Conservation (phyloP, 2,888 invertebrate species). For the Alloplasta piceator region DNA sequence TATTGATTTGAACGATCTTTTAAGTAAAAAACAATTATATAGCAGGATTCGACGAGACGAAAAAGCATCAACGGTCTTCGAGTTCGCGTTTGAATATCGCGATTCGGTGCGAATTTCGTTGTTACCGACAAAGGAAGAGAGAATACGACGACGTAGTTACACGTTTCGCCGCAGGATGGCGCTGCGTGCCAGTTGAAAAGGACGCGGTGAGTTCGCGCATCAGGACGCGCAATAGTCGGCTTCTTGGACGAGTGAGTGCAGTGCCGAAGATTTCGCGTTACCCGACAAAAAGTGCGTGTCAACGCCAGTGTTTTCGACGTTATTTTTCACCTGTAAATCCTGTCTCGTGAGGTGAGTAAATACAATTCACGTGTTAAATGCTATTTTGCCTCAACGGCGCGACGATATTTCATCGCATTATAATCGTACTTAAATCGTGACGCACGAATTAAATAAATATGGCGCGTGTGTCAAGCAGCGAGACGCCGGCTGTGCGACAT, state of each 20-base stretch:
- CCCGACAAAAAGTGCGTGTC: constrained; percentile 46
- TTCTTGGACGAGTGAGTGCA: constrained; percentile 53
- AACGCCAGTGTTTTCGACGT: constrained; percentile 57
- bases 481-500: constrained; percentile 56
- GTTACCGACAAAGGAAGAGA: too few species aligned
- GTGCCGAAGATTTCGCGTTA: constrained; percentile 55
- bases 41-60: too few species aligned
- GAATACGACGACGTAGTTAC: constrained; percentile 7
- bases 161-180: constrained; percentile 38
- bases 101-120: too few species aligned
- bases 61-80: too few species aligned
- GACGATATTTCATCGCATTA: neutral
- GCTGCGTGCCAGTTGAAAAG: constrained; percentile 8
- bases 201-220: constrained; percentile 52
- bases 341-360: constrained; percentile 47
- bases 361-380: neutral
- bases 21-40: too few species aligned
- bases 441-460: constrained; percentile 37
- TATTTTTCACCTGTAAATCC: constrained; percentile 46
- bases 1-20: too few species aligned
- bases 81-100: too few species aligned
- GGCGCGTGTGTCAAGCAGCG: constrained; percentile 50
- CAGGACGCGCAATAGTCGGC: constrained; percentile 57
- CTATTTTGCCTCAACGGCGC: neutral
- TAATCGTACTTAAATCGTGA: constrained; percentile 26